Conservation (phyloP, 2,888 invertebrate species). For the Noctua comes region DNA sequence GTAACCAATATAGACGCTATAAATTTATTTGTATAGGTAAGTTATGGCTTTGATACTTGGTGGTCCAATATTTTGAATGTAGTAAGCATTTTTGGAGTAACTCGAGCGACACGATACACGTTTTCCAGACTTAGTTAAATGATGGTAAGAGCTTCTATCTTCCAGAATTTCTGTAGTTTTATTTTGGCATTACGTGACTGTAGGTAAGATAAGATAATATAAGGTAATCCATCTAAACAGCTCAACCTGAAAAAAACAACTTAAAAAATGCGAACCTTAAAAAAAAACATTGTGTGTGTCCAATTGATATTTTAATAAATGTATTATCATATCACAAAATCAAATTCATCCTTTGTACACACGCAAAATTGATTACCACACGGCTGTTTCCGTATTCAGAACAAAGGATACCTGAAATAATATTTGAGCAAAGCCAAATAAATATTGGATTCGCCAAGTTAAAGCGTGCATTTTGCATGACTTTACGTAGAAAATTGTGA, state of each 20-base stretch:
- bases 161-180: too few species aligned
- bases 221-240: too few species aligned
- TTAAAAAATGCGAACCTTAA: not conserved
- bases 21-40: slow-evolving; percentile 61
- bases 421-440: slow-evolving; percentile 36
- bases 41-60: slow-evolving; percentile 30
- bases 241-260: not conserved
- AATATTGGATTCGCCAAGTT: slow-evolving; percentile 23
- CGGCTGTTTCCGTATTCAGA: not conserved
- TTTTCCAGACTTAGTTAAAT: not conserved
- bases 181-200: too few species aligned
- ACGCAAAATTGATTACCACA: slow-evolving; percentile 10
- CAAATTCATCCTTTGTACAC: slow-evolving; percentile 3
- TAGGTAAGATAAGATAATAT: too few species aligned
- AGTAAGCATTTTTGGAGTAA: not conserved
- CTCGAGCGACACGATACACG: not conserved
- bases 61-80: slow-evolving; percentile 20
- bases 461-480: slow-evolving; percentile 43
- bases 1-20: slow-evolving; percentile 63
- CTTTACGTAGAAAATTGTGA: slow-evolving; percentile 4
- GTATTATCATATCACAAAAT: not conserved
- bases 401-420: slow-evolving; percentile 26
- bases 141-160: not conserved
- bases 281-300: not conserved
- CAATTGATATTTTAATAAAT: not conserved